A percentile compares a stretch with the other conserved stretches of the same genome.
These are phyloP conservation scores for Periparus ater DNA, from an alignment of 2,797 vertebrate species.

Conservation along the genomic window DNA sequence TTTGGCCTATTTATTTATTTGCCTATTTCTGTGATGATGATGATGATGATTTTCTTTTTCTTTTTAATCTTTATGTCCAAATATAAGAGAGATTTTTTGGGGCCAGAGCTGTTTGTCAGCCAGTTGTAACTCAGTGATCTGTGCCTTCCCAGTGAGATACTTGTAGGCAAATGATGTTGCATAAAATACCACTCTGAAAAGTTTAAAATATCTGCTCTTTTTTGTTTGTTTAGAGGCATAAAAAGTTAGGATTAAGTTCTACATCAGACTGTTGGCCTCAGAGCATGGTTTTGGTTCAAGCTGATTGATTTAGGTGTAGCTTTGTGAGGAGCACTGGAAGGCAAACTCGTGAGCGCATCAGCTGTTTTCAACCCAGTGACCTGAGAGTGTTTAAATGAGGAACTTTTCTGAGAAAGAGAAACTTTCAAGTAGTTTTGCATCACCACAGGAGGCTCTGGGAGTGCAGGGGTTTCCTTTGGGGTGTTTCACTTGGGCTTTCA, in stretches of 20 bases:
- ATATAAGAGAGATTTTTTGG: not conserved
- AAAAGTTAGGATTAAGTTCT: not conserved
- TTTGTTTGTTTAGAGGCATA: no score
- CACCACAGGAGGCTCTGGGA: not conserved
- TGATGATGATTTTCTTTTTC: no score
- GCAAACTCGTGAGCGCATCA: fast-evolving
- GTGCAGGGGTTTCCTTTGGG: not conserved
- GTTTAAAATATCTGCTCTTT: not conserved
- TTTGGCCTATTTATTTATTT: not conserved
- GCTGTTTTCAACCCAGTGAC: not conserved
- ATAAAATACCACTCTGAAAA: not conserved
- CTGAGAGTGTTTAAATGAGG: not conserved
- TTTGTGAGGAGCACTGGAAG: not conserved
- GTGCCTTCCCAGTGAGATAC: not conserved
- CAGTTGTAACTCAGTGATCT: not conserved
- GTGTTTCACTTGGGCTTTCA: not conserved
- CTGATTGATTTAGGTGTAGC: not conserved
- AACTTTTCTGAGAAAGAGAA: not conserved
- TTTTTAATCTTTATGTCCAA: not conserved
- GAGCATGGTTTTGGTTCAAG: not conserved
- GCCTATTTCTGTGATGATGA: not conserved
- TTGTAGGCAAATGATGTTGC: not conserved
- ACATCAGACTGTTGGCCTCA: not conserved
- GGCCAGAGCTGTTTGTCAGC: not conserved
- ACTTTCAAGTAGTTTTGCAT: not conserved